Evolutionary conservation across 2,888 invertebrate genomes (phyloP), one percentile per base, ranked within the genome.

Genomic region (Azorinus chamasolen): DNA sequence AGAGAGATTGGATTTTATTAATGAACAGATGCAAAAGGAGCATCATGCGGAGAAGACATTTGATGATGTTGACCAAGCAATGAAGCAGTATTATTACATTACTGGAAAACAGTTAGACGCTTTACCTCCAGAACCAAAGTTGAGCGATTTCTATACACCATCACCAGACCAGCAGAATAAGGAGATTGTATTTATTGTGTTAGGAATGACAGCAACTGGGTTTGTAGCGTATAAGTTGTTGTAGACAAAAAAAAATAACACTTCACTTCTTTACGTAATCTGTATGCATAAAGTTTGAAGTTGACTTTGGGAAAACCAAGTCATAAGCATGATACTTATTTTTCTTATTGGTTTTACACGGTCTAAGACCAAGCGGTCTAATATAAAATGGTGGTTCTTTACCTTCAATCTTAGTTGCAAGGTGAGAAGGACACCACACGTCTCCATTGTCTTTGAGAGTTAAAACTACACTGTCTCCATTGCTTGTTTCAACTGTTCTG

Each of bases 11-110:
- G 73, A 74, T 58, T 78, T 59, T 48, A 70, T 73, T 18, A 78
- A 70, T 68, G 61, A 75, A 43, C 66, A 72, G 57, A 45, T 76
- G 51, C 58, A 62, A 41, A 63, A 70, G 20, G 74, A 79, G 55
- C 54, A 54, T 24, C 79, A 74, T 45, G 70, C 65, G 16, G 54
- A 53, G 43, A 61, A 65, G 27, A 78, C 73, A 45, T 73, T 78
- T 53, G 53, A 62, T 57, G 65, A 74, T 48, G 69, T 74, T 39
- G 73, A 73, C 39, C 59, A 68, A 37, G 62, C 74, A 32, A 70
- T 74, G 69, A 73, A 66, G 41, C 27, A 73, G 41, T 73, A 68
- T 62, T 66, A 57, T 63, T 68, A 66, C 37, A 16, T 68, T 8
- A 73, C 73, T 41, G 50, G 66, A 43, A 73, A 73, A 63, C 24